Conservation (phyloP, 2,888 invertebrate genomes). For the Esperia sulphurella region DNA sequence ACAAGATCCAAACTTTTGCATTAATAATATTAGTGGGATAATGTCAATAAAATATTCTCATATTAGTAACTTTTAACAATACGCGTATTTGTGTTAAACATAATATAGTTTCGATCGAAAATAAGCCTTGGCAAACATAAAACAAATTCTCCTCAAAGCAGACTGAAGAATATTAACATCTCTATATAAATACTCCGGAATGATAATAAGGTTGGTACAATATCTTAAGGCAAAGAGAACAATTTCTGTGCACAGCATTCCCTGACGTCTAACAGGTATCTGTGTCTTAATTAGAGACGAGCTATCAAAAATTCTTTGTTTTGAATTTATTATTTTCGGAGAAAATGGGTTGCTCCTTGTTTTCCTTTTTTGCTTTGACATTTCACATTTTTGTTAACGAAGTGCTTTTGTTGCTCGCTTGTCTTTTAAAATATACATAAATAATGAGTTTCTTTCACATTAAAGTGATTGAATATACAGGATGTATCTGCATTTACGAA, state of each 20-base stretch:
- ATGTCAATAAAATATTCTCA: too few relatives aligned
- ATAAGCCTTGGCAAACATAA: too few relatives aligned
- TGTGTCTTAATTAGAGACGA: slow-evolving; percentile 15
- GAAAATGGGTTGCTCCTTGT: not conserved
- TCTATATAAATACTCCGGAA: slow-evolving; percentile 9
- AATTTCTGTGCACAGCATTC: slow-evolving; percentile 7
- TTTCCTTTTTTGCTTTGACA: not conserved
- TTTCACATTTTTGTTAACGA: not conserved
- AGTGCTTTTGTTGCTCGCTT: not conserved
- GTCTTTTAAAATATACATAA: not conserved
- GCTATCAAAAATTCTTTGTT: slow-evolving; percentile 15
- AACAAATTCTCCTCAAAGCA: too few relatives aligned
- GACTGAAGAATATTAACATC: slow-evolving; percentile 4
- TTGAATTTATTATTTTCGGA: slow-evolving; percentile 11
- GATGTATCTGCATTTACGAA: too few relatives aligned
- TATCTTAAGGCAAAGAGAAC: not conserved
- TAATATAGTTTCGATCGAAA: not conserved
- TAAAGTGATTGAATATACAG: not conserved
- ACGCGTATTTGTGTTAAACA: not conserved
- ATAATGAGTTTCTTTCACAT: not conserved
- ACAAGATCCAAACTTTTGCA: too few relatives aligned
- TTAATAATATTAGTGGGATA: too few relatives aligned
- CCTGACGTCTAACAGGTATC: slow-evolving; percentile 11
- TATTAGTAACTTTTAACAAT: too few relatives aligned
- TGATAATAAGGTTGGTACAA: slow-evolving; percentile 2